Conservation (phyloP, 2,888 invertebrate genomes). For the Torymus aiolomorphi region DNA sequence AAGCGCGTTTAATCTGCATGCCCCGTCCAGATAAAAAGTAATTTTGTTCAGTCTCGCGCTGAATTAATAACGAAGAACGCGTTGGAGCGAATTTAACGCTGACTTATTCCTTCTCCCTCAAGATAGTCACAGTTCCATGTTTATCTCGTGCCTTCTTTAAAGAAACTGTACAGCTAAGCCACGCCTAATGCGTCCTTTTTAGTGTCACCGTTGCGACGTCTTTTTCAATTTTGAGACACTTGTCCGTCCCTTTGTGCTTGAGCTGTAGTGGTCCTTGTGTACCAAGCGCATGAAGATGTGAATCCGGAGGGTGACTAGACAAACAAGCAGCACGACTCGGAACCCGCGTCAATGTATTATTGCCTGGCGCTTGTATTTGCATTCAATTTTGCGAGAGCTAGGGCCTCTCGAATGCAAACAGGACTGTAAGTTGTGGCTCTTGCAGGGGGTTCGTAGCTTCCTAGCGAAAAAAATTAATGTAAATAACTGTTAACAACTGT, state of each 20-base stretch:
- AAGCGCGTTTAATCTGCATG: slow-evolving; percentile 59
- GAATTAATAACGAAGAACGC: slow-evolving; percentile 68
- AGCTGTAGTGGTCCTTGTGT: not conserved
- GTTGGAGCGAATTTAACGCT: not conserved
- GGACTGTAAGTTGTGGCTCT: not conserved
- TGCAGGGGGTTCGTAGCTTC: too few relatives aligned
- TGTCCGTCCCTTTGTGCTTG: slow-evolving; percentile 1
- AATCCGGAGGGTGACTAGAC: slow-evolving; percentile 59
- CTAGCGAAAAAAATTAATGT: too few relatives aligned
- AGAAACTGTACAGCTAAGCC: too few relatives aligned
- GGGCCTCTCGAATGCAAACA: slow-evolving; percentile 28
- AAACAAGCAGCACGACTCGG: slow-evolving; percentile 55
- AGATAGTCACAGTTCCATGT: slow-evolving; percentile 1
- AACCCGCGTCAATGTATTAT: slow-evolving; percentile 39
- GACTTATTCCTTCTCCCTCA: slow-evolving; percentile 16
- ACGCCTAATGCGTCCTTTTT: slow-evolving; percentile 6
- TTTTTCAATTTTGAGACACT: slow-evolving; percentile 32
- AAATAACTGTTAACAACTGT: too few relatives aligned
- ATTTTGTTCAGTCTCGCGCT: slow-evolving; percentile 64
- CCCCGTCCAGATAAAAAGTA: slow-evolving; percentile 62
- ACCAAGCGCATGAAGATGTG: slow-evolving; percentile 52
- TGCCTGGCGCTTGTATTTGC: slow-evolving; percentile 65
- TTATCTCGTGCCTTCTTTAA: not conserved
- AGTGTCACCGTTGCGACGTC: slow-evolving; percentile 35
- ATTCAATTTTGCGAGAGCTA: slow-evolving; percentile 67